These are phyloP conservation scores for Crematogaster levior DNA, from an alignment of 2,888 invertebrate genomes.

Conservation along the genomic window DNA sequence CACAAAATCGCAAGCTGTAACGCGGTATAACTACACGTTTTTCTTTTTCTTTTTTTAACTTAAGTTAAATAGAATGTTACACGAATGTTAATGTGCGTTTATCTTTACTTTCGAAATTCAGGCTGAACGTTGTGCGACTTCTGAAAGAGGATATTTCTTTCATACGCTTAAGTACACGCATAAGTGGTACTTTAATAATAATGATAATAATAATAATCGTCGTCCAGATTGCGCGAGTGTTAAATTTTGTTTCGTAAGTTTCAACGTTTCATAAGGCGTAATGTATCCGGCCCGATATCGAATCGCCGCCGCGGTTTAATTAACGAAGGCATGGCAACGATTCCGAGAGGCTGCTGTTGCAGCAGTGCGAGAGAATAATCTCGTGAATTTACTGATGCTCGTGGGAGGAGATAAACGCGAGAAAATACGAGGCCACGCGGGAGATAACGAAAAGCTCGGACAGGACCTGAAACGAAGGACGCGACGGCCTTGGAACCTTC, in stretches of 20 bases:
- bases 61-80: background rate
- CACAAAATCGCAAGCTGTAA: slow-evolving; percentile 6
- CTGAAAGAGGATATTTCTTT: background rate
- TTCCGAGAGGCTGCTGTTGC: slow-evolving; percentile 15
- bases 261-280: slow-evolving; percentile 3
- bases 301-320: slow-evolving; percentile 31
- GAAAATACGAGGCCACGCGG: slow-evolving; percentile 34
- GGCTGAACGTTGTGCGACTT: background rate
- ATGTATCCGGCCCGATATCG: slow-evolving; percentile 4
- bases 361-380: slow-evolving; percentile 12
- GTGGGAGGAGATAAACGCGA: slow-evolving; percentile 9
- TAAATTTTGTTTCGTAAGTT: slow-evolving; percentile 11
- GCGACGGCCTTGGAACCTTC: slow-evolving; percentile 39
- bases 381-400: slow-evolving; percentile 22
- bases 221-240: background rate
- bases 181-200: slow-evolving; percentile 29
- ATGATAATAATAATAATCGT: slow-evolving; percentile 8
- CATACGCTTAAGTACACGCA: background rate
- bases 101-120: background rate
- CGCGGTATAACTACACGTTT: background rate
- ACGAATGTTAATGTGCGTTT: background rate
- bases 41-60: background rate
- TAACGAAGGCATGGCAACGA: slow-evolving; percentile 22
- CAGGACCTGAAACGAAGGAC: slow-evolving; percentile 41
- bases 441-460: slow-evolving; percentile 51